Evolutionary conservation across 2,113 vertebrate genomes (phyloP).

Genomic region (Marcusenius ussheri): DNA sequence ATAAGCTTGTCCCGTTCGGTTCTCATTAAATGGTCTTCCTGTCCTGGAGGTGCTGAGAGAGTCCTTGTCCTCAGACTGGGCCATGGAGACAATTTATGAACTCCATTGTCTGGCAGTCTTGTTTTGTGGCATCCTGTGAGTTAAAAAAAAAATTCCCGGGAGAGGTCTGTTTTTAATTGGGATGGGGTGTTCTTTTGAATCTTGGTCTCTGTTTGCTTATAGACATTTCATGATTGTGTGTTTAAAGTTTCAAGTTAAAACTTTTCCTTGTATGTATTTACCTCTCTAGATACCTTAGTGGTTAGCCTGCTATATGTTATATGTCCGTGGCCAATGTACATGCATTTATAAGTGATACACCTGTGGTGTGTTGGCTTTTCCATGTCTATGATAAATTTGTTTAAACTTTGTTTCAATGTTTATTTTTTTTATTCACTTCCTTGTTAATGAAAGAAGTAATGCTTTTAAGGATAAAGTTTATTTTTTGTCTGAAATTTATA

Average conservation of each 20-base stretch:
- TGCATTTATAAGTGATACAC: background rate
- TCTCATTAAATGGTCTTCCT: background rate
- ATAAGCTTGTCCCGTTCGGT: background rate
- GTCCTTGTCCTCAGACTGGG: background rate
- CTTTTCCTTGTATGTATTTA: too few species aligned
- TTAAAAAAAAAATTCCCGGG: background rate
- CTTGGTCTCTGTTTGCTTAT: background rate
- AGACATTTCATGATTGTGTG: background rate
- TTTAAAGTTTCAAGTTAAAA: background rate
- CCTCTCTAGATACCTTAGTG: background rate
- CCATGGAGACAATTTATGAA: background rate
- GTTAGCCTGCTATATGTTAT: background rate
- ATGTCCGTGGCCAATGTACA: background rate
- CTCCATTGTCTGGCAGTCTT: background rate
- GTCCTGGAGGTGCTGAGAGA: background rate
- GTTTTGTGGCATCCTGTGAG: background rate
- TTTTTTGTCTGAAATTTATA: background rate
- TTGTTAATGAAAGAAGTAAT: background rate
- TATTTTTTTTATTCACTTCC: background rate
- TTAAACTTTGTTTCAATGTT: background rate
- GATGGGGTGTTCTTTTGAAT: background rate
- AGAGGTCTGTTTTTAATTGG: background rate
- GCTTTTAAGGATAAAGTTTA: background rate
- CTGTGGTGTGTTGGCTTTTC: background rate
- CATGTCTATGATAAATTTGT: background rate